Evolutionary conservation across 2,113 vertebrate species (phyloP).

Genomic region (Petrocephalus microphthalmus): DNA sequence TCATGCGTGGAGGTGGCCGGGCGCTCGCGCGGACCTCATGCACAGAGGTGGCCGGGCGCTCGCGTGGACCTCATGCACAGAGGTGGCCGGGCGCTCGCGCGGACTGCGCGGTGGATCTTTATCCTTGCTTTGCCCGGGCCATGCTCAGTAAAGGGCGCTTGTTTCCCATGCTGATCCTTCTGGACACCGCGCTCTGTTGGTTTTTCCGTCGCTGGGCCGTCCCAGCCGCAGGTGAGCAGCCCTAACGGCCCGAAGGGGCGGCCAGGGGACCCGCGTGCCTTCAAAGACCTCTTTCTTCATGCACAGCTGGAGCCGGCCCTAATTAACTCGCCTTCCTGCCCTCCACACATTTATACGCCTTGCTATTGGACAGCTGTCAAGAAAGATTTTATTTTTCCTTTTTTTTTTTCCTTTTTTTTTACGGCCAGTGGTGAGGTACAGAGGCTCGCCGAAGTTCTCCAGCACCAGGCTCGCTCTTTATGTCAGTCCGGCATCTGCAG

Average conservation of each 20-base stretch:
- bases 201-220: slow-evolving; percentile 11
- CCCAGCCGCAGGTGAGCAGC: slow-evolving; percentile 29
- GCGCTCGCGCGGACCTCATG: too few relatives aligned
- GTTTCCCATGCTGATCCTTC: background rate
- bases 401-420: background rate
- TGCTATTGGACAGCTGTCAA: slow-evolving; percentile 18
- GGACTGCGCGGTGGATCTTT: background rate
- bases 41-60: too few relatives aligned
- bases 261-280: slow-evolving; percentile 16
- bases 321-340: slow-evolving; percentile 19
- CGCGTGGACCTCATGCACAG: too few relatives aligned
- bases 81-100: background rate
- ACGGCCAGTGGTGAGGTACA: background rate
- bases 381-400: background rate
- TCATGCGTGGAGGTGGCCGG: too few relatives aligned
- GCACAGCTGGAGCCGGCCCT: background rate
- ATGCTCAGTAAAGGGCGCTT: background rate
- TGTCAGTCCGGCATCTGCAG: background rate
- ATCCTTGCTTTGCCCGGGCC: background rate
- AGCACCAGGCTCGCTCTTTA: background rate
- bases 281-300: slow-evolving; percentile 43
- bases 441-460: background rate
- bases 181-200: slow-evolving; percentile 2
- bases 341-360: slow-evolving; percentile 11
- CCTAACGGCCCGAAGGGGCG: slow-evolving; percentile 22